Evolutionary conservation across 2,113 vertebrate species (phyloP), one percentile per base, ranked within the genome.

Genomic region (Brachyhypopomus occidentalis): DNA sequence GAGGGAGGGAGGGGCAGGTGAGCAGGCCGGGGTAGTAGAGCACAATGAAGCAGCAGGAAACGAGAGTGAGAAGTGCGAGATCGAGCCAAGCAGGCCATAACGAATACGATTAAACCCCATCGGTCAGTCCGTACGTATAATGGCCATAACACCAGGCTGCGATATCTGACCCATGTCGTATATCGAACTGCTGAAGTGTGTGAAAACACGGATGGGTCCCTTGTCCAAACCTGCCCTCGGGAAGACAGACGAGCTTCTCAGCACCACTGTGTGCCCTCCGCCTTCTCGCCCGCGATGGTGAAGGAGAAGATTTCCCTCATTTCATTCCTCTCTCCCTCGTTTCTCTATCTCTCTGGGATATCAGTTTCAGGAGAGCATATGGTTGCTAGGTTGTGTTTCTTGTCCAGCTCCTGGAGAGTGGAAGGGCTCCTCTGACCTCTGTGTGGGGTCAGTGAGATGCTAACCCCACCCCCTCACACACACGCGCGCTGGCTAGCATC

Each of bases 381-480:
- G 80, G 72, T 14, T 62, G 63, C 22, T n/a, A 60, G 72, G 70
- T 81, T 38, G 25, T 69, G 80, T 81, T 81, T 76, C 80, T 75
- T 41, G 59, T 60, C 27, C 30, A 41, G 63, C 45, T 79, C 58
- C 77, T 79, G 55, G 22, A 45, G 36, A 72, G 67, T 36, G n/a
- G 48, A 70, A 25, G 38, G 45, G n/a, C 62, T 62, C 11, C 55
- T 22, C 23, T 55, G 11, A 2, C 59, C 79, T 66, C 60, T n/a
- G 36, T 78, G 75, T 78, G 67, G 67, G 75, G 67, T 83, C 69
- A 78, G 36, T 16, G 48, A 6, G 30, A 77, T 77, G 52, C 78
- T 52, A 14, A 52, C 45, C 67, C 30, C 30, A 2, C 30, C 74
- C 56, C 38, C 19, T 83, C 84, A 80, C 64, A 78, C 76, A 70